Evolutionary conservation across 2,888 invertebrate genomes (phyloP), one percentile per base, ranked within the genome.

Genomic region (Dicyrtomina minuta): DNA sequence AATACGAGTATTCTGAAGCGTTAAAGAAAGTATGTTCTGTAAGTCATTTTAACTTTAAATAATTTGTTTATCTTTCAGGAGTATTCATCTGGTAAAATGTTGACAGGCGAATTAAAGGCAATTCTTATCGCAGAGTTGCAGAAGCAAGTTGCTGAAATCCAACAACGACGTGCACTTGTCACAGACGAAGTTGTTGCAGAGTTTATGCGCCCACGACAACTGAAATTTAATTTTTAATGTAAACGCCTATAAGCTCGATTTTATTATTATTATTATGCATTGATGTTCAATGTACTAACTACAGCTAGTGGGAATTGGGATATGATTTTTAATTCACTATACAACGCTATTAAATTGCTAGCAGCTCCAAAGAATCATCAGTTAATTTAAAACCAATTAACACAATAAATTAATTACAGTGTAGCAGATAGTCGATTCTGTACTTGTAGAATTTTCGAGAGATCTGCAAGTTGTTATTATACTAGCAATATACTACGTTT

Each of bases 31-130:
- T n/a, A n/a, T n/a, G n/a, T n/a, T n/a, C n/a, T n/a, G n/a, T n/a
- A n/a, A n/a, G n/a, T n/a, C n/a, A n/a, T n/a, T n/a, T n/a, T n/a
- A n/a, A n/a, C n/a, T n/a, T n/a, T n/a, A n/a, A n/a, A n/a, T n/a
- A n/a, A 39, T 49, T 70, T 64, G 49, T 64, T 70, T 72, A 66
- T 72, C 62, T 80, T 82, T 12, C 79, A 92, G 86, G 88, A 88
- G 72, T 96, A 96, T 81, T 87, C 90, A 59, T 89, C 88, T 75
- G 99, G 99, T 1, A 88, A 89, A 79, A 84, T 99, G 83, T 83
- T 99, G 43, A 97, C 97, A 0, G 98, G 99, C 0, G 92, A 96
- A 82, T 84, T 99, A 70, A 99, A 99, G 82, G 93, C 93, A 80
- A 85, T 93, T 76, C 87, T 97, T 5, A 93, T 97, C 77, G 90